Conservation (phyloP, 1,140 invertebrate species). For the Phocides pigmalion region DNA sequence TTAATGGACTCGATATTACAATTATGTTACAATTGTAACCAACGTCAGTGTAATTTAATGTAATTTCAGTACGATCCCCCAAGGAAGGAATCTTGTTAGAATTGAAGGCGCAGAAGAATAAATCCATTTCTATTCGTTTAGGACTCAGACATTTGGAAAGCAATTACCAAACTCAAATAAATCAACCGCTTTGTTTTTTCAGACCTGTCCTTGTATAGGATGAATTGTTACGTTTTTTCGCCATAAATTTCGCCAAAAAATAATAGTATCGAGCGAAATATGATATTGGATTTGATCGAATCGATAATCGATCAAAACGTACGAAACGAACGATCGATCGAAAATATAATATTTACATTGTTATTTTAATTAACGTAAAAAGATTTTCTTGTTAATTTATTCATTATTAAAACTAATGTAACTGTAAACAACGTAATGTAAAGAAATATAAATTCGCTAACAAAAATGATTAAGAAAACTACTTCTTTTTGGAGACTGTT, state of each 20-base stretch:
- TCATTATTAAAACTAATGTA: too few relatives aligned
- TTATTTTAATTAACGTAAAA: too few relatives aligned
- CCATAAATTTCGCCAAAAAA: not conserved
- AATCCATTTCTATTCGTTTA: constrained; percentile 18
- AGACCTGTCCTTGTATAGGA: constrained; percentile 1
- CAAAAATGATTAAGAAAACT: too few relatives aligned
- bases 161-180: constrained; percentile 25
- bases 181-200: constrained; percentile 19
- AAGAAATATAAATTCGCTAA: too few relatives aligned
- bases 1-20: too few relatives aligned
- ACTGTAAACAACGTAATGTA: too few relatives aligned
- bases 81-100: constrained; percentile 10
- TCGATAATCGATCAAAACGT: too few relatives aligned
- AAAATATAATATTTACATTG: too few relatives aligned
- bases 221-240: not conserved
- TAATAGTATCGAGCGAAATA: not conserved
- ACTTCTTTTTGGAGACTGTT: too few relatives aligned
- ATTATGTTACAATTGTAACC: too few relatives aligned
- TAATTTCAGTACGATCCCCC: not conserved
- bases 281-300: not conserved
- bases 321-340: too few relatives aligned
- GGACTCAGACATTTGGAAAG: constrained; percentile 11
- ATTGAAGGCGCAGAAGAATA: constrained; percentile 16
- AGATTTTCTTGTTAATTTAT: too few relatives aligned
- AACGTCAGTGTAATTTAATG: not conserved